phyloP scores from a whole-genome alignment of 2,888 invertebrate species.

The Aromia moschata region DNA sequence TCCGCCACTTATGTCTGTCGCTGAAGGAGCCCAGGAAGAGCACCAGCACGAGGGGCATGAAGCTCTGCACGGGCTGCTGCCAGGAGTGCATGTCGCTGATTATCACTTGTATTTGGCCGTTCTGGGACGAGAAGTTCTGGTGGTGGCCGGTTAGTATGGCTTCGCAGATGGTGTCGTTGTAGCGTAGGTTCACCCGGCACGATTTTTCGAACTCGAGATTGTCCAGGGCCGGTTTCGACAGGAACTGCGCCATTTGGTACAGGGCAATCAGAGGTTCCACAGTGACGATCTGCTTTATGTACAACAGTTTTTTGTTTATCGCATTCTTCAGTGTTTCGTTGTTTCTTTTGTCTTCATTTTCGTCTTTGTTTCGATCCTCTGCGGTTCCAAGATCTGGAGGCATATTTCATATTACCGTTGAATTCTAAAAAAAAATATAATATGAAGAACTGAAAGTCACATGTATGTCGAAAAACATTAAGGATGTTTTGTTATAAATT shows the following conservation, averaged over 20 bases:
- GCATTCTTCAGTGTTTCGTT: conserved; percentile 3
- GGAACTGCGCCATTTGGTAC: conserved; percentile 53
- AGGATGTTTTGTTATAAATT: too few relatives aligned
- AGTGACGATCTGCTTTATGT: conserved; percentile 51
- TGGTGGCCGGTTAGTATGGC: conserved; percentile 57
- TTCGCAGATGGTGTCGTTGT: conserved; percentile 65
- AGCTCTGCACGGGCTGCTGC: conserved; percentile 55
- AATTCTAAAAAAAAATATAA: conserved; percentile 11
- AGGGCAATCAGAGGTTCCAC: conserved; percentile 57
- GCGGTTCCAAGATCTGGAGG: neutral
- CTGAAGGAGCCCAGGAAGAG: conserved; percentile 60
- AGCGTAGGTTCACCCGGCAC: conserved; percentile 65
- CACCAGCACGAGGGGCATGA: conserved; percentile 56
- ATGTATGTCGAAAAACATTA: too few relatives aligned
- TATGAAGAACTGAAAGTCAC: too few relatives aligned
- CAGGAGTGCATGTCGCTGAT: conserved; percentile 63
- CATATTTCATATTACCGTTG: conserved; percentile 4
- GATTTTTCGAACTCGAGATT: conserved; percentile 69
- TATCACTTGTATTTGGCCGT: conserved; percentile 61
- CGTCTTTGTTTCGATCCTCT: neutral
- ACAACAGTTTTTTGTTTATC: conserved; percentile 36
- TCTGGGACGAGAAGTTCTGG: conserved; percentile 59
- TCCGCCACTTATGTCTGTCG: conserved; percentile 58
- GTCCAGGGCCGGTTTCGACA: conserved; percentile 63
- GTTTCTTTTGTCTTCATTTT: neutral